These are phyloP conservation scores for Sciaenops ocellatus DNA, from an alignment of 2,797 vertebrate species.

Conservation along the genomic window DNA sequence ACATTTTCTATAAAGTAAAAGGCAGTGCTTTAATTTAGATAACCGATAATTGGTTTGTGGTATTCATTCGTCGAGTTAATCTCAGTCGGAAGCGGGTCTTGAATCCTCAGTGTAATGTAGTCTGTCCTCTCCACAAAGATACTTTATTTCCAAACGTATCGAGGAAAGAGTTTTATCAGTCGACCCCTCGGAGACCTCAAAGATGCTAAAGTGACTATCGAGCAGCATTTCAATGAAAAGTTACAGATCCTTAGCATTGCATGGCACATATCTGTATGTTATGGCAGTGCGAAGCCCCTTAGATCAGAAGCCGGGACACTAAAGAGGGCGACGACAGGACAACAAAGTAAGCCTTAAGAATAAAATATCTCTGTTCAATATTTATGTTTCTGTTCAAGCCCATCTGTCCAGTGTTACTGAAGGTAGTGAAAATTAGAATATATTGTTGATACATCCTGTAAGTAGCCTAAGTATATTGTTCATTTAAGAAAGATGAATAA, in stretches of 20 bases:
- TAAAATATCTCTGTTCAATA: slow-evolving; percentile 63
- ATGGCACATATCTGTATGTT: slow-evolving; percentile 73
- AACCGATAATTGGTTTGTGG: slow-evolving; percentile 42
- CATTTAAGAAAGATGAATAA: slow-evolving; percentile 81
- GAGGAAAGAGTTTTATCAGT: slow-evolving; percentile 15
- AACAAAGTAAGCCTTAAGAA: slow-evolving; percentile 73
- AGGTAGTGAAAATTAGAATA: slow-evolving; percentile 71
- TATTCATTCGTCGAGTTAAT: slow-evolving; percentile 47
- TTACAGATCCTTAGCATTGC: slow-evolving; percentile 57
- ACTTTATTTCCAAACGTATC: slow-evolving; percentile 10
- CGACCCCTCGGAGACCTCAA: slow-evolving; percentile 15
- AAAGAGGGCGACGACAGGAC: slow-evolving; percentile 44
- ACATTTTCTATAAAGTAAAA: slow-evolving; percentile 67
- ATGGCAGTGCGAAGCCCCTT: slow-evolving; percentile 37
- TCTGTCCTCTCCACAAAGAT: slow-evolving; percentile 32
- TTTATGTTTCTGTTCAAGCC: slow-evolving; percentile 69
- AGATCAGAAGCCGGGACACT: slow-evolving; percentile 47
- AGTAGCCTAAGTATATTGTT: slow-evolving; percentile 77
- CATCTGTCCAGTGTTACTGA: slow-evolving; percentile 73
- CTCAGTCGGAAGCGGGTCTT: slow-evolving; percentile 26
- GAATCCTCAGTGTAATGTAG: slow-evolving; percentile 38
- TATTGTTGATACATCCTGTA: slow-evolving; percentile 76
- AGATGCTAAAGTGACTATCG: slow-evolving; percentile 24
- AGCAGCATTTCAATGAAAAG: slow-evolving; percentile 46
- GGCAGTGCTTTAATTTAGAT: slow-evolving; percentile 67